Percentiles rank a stretch among this genome's conserved stretches.
These are phyloP conservation scores for Dichetophora obliterata DNA, from an alignment of 2,888 invertebrate genomes.

Conservation along the genomic window DNA sequence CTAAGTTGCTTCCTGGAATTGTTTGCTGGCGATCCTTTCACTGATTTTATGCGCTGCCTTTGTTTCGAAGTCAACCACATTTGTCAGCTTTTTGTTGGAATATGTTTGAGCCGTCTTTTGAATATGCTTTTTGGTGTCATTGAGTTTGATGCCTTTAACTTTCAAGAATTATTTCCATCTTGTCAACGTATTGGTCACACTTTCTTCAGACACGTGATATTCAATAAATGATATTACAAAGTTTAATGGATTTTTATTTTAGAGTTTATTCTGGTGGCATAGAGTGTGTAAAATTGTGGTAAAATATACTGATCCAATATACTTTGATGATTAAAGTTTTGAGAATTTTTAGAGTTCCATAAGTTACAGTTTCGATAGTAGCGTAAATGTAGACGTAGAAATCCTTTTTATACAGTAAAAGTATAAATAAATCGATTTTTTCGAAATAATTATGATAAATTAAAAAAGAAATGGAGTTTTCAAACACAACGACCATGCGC, in stretches of 20 bases:
- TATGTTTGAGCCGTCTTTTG: neutral
- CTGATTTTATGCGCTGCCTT: constrained; percentile 9
- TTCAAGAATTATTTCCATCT: constrained; percentile 18
- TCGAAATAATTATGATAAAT: no score
- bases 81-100: constrained; percentile 5
- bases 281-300: no score
- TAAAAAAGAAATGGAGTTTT: no score
- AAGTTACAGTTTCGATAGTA: no score
- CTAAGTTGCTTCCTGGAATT: constrained; percentile 16
- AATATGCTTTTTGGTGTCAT: constrained; percentile 15
- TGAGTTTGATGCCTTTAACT: neutral
- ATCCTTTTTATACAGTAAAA: no score
- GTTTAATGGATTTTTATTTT: neutral
- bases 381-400: no score
- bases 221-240: neutral
- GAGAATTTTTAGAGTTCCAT: no score
- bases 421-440: no score
- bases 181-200: constrained; percentile 35
- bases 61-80: constrained; percentile 15
- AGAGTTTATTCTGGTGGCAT: no score
- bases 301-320: no score
- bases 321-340: no score
- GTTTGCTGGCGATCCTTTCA: neutral
- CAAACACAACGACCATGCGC: no score
- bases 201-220: constrained; percentile 22